Evolutionary conservation across 92 coral and sea anemone species (phyloP).

Genomic region (Galaxea fascicularis): DNA sequence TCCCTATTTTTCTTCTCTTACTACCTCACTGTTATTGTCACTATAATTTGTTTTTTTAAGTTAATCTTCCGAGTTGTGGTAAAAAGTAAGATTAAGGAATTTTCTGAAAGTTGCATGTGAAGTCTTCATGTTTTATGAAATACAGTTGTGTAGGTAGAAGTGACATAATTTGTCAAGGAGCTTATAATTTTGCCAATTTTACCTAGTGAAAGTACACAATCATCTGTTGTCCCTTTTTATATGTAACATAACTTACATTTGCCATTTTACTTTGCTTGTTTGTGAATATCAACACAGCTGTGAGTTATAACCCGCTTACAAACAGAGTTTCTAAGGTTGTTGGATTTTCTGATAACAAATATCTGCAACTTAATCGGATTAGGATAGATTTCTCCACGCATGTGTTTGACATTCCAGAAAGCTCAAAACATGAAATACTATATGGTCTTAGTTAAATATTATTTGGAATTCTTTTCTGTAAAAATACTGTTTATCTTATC

Average conservation of each 20-base stretch:
- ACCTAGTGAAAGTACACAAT: no score
- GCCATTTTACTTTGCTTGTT: neutral
- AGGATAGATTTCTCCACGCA: neutral
- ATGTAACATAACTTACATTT: neutral
- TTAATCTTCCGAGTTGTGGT: no score
- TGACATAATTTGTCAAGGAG: no score
- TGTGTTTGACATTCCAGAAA: constrained; percentile 33
- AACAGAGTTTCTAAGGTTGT: neutral
- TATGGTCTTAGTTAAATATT: constrained; percentile 1
- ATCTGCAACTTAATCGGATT: constrained; percentile 14
- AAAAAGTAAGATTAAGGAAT: no score
- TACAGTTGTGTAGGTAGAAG: no score
- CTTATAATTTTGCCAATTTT: no score
- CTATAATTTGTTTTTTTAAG: no score
- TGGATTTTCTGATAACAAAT: constrained; percentile 7
- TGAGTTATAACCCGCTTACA: neutral
- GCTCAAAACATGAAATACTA: constrained; percentile 25
- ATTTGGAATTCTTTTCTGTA: constrained; percentile 36
- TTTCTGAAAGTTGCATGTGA: no score
- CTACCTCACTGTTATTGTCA: no score
- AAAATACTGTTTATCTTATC: neutral
- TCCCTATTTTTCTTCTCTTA: no score
- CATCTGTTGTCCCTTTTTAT: no score
- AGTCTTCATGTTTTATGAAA: no score
- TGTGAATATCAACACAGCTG: neutral